Percentiles rank a stretch among this genome's conserved stretches.
Evolutionary conservation across 2,888 invertebrate species (phyloP).

Genomic region (Drosophila hamatofila): DNA sequence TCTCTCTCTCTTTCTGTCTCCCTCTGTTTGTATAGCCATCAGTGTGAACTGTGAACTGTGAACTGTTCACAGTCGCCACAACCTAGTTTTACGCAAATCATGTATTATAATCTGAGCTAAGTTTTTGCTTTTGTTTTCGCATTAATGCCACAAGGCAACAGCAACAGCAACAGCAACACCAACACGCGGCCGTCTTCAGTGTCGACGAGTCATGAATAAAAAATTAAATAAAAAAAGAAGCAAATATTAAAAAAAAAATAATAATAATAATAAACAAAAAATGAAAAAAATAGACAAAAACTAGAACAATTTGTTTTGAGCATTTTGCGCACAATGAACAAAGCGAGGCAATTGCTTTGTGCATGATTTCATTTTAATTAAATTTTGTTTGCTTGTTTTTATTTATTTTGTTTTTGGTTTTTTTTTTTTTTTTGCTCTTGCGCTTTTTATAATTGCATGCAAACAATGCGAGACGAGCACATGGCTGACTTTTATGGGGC

Average conservation of each 20-base stretch:
- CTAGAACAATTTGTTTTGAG: constrained; percentile 74
- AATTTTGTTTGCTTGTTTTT: constrained; percentile 67
- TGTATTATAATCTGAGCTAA: constrained; percentile 35
- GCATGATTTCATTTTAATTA: constrained; percentile 81
- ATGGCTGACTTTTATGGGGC: constrained; percentile 34
- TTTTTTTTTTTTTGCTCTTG: constrained; percentile 37
- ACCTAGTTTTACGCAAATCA: constrained; percentile 54
- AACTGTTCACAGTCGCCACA: constrained; percentile 22
- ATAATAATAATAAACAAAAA: constrained; percentile 22
- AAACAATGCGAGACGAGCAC: constrained; percentile 63
- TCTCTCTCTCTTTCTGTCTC: background rate
- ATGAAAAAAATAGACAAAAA: constrained; percentile 56
- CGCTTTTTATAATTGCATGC: constrained; percentile 76
- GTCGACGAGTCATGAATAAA: constrained; percentile 76
- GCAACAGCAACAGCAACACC: constrained; percentile 58
- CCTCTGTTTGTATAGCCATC: background rate
- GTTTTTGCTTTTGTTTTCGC: constrained; percentile 24
- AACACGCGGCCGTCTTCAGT: constrained; percentile 68
- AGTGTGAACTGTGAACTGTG: constrained; percentile 10
- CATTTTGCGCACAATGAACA: constrained; percentile 75
- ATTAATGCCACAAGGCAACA: constrained; percentile 51
- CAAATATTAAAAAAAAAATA: constrained; percentile 20
- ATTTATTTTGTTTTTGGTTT: constrained; percentile 39
- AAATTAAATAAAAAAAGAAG: constrained; percentile 46
- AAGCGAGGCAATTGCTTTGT: constrained; percentile 79